Evolutionary conservation across 2,113 vertebrate species (phyloP), one percentile per base, ranked within the genome.

Genomic region (Tichodroma muraria): DNA sequence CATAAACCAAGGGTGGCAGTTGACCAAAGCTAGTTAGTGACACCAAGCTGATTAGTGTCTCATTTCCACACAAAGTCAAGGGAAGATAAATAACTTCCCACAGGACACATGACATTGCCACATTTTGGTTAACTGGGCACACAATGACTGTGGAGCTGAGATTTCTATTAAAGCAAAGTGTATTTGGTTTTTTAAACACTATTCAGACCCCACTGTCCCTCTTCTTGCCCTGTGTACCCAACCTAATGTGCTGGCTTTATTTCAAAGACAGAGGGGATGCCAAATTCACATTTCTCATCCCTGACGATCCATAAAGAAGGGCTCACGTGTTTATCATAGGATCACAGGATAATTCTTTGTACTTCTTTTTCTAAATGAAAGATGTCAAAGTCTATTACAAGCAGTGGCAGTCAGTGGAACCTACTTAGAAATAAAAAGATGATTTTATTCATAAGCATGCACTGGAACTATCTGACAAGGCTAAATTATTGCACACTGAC

Each of bases 221-320:
- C 64, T 77, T 77, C 78, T 83, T 75, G 66, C 47, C 80, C 85
- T 86, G 76, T 90, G 88, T 86, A 96, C 49, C 80, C 66, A 96
- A 47, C 23, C 52, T 71, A 93, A 93, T 47, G 4, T 23, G 9
- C 31, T 93, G 90, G 92, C 76, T 9, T 66, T 71, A 88, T 90
- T 95, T 93, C 91, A 95, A 89, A 93, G 81, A 70, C 49, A 23
- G 61, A 78, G 57, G 25, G 52, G 52, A 61, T 86, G 88, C 91
- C 94, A 95, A 90, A 88, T 71, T 89, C 94, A 90, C 94, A 95
- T 96, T 95, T 95, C 93, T 94, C 91, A 94, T 89, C 82, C 88
- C 60, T 86, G 89, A 6, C 16, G 20, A 95, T 88, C 95, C 95
- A 95, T 91, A 83, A 96, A 95, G 88, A 60, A 75, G 53, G 60